Evolutionary conservation across 2,888 invertebrate genomes (phyloP).

Genomic region (Ernsta delagoae): DNA sequence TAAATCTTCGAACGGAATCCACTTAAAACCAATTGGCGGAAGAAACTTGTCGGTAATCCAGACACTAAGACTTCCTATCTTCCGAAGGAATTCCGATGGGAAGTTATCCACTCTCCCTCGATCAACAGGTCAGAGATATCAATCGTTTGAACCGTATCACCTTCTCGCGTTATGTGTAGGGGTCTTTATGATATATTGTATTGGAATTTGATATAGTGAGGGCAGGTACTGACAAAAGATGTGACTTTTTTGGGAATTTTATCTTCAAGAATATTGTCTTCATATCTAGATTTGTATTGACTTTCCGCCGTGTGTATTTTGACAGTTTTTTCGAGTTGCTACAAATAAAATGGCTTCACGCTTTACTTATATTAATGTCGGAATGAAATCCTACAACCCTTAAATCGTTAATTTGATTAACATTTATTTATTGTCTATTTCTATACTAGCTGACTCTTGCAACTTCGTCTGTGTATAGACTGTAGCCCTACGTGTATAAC

Average conservation of each 20-base stretch:
- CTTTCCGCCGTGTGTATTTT: too few relatives aligned
- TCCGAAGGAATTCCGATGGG: slow-evolving; percentile 21
- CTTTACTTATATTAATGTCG: too few relatives aligned
- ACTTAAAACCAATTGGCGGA: slow-evolving; percentile 26
- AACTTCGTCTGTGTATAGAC: too few relatives aligned
- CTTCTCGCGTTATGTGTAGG: not conserved
- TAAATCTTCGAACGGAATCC: slow-evolving; percentile 1
- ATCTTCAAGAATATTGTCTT: too few relatives aligned
- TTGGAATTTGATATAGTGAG: not conserved
- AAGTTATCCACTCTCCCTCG: slow-evolving; percentile 25
- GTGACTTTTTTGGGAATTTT: not conserved
- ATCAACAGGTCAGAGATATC: slow-evolving; percentile 26
- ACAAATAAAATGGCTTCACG: too few relatives aligned
- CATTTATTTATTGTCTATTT: too few relatives aligned
- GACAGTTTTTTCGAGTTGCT: too few relatives aligned
- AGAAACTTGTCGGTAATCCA: slow-evolving; percentile 19
- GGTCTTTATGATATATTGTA: not conserved
- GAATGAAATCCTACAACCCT: too few relatives aligned
- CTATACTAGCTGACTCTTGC: too few relatives aligned
- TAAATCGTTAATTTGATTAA: too few relatives aligned
- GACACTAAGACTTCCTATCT: slow-evolving; percentile 27
- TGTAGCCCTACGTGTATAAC: too few relatives aligned
- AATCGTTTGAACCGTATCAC: slow-evolving; percentile 3
- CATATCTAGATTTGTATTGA: too few relatives aligned
- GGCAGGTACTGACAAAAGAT: not conserved